These are phyloP conservation scores for Craterocephalus amniculus DNA, from an alignment of 2,797 vertebrate species.

Conservation along the genomic window DNA sequence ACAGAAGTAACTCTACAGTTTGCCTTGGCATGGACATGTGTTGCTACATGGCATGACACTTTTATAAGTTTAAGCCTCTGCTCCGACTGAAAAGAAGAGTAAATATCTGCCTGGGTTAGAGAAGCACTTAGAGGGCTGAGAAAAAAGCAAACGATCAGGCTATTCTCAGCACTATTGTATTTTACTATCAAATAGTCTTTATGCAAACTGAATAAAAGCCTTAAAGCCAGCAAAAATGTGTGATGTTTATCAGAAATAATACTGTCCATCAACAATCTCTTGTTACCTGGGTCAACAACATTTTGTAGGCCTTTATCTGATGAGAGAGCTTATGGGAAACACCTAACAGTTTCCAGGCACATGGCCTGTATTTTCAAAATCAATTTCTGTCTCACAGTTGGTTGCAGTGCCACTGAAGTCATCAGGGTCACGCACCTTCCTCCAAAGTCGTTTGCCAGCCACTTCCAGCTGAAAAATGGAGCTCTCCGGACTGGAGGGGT, in stretches of 20 bases:
- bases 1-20: slow-evolving; percentile 65
- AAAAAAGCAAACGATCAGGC: slow-evolving; percentile 31
- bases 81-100: slow-evolving; percentile 41
- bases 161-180: slow-evolving; percentile 1
- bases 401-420: slow-evolving; percentile 74
- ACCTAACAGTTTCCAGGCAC: slow-evolving; percentile 48
- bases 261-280: slow-evolving; percentile 26
- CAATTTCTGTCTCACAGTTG: slow-evolving; percentile 75
- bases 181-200: slow-evolving; percentile 11
- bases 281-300: slow-evolving; percentile 34
- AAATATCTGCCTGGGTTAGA: slow-evolving; percentile 57
- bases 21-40: slow-evolving; percentile 63
- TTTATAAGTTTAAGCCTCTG: slow-evolving; percentile 40
- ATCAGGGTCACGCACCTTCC: slow-evolving; percentile 76
- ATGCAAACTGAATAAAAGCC: slow-evolving; percentile 1
- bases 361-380: slow-evolving; percentile 68
- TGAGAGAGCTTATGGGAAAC: slow-evolving; percentile 52
- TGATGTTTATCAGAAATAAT: slow-evolving; percentile 12
- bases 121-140: slow-evolving; percentile 13
- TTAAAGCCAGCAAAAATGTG: slow-evolving; percentile 13
- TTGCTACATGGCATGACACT: slow-evolving; percentile 54
- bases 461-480: slow-evolving; percentile 79
- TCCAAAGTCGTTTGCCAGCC: slow-evolving; percentile 69
- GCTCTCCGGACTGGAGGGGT: slow-evolving; percentile 74
- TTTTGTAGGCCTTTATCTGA: slow-evolving; percentile 53